Evolutionary conservation across 2,888 invertebrate genomes (phyloP).

Genomic region (Lasioglossum pauxillum): DNA sequence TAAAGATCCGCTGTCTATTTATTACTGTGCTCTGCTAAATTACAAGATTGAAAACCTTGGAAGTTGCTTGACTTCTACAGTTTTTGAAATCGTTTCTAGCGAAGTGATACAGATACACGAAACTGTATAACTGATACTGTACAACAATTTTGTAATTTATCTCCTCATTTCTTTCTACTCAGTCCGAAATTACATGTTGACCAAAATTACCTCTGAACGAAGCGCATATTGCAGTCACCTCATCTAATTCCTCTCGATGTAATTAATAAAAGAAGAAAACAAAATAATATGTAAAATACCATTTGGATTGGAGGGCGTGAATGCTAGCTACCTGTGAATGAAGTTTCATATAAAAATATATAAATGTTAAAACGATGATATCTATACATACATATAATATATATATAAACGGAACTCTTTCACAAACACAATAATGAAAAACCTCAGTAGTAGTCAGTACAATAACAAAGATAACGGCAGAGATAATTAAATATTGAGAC

Average conservation of each 20-base stretch:
- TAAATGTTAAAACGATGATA: slow-evolving; percentile 78
- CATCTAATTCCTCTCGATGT: slow-evolving; percentile 71
- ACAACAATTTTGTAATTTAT: slow-evolving; percentile 27
- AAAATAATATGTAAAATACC: slow-evolving; percentile 55
- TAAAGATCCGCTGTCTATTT: slow-evolving; percentile 1
- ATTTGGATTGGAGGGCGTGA: slow-evolving; percentile 76
- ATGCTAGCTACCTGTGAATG: slow-evolving; percentile 81
- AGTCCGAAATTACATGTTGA: slow-evolving; percentile 59
- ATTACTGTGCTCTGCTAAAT: slow-evolving; percentile 44
- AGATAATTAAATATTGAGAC: slow-evolving; percentile 43
- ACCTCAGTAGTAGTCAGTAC: slow-evolving; percentile 74
- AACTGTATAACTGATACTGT: slow-evolving; percentile 10
- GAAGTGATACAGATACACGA: slow-evolving; percentile 4
- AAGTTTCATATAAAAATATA: slow-evolving; percentile 80
- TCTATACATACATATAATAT: slow-evolving; percentile 76
- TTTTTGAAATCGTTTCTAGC: slow-evolving; percentile 40
- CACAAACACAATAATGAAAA: slow-evolving; percentile 70
- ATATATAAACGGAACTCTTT: slow-evolving; percentile 72
- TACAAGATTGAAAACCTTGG: slow-evolving; percentile 42
- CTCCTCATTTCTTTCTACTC: slow-evolving; percentile 49
- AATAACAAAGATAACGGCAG: slow-evolving; percentile 66
- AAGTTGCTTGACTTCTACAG: slow-evolving; percentile 29
- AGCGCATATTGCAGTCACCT: slow-evolving; percentile 69
- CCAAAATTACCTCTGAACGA: slow-evolving; percentile 74
- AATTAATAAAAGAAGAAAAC: slow-evolving; percentile 46